Evolutionary conservation across 2,113 vertebrate species (phyloP), one percentile per base, ranked within the genome.

Genomic region (Platichthys stellatus): DNA sequence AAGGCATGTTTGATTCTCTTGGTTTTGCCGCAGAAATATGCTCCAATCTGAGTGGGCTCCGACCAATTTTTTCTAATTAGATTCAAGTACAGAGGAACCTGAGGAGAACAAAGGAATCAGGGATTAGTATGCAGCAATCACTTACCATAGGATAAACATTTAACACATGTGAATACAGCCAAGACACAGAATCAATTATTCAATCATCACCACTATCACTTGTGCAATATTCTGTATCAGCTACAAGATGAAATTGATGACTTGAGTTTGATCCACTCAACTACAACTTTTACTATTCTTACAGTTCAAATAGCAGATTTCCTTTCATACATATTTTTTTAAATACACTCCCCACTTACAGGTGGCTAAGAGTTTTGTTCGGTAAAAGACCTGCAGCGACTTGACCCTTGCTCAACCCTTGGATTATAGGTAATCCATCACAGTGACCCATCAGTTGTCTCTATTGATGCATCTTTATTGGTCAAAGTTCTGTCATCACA

Each of bases 1-100:
- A 91, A 91, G 90, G 91, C 91, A 76, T 90, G 73, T 92, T 85
- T 84, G 61, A 85, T 88, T 88, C 88, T 91, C 86, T 90, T 86
- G 76, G 81, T 88, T 88, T 45, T 86, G 83, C 85, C 88, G 90
- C 85, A 83, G 65, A 87, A 78, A 85, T 78, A 73, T 73, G 72
- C 86, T 93, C 88, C 82, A 86, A 89, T 83, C 89, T 84, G 74
- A 88, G 81, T 78, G 86, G 87, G 83, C 84, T 82, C 88, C 51
- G 43, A 86, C 78, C 24, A 45, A 83, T 88, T 89, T 84, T 86
- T 87, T 84, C 89, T 63, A 73, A 83, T 89, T 73, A 38, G 74
- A 82, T 91, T 90, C 85, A 89, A 90, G 89, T 90, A 91, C 74
- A 66, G 68, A 84, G 35, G 60, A 87, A 90, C 86, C 90, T 91